Percentiles rank a stretch among this genome's conserved stretches.
Evolutionary conservation across 2,797 vertebrate genomes (phyloP).

Genomic region (Danio jaintianensis): DNA sequence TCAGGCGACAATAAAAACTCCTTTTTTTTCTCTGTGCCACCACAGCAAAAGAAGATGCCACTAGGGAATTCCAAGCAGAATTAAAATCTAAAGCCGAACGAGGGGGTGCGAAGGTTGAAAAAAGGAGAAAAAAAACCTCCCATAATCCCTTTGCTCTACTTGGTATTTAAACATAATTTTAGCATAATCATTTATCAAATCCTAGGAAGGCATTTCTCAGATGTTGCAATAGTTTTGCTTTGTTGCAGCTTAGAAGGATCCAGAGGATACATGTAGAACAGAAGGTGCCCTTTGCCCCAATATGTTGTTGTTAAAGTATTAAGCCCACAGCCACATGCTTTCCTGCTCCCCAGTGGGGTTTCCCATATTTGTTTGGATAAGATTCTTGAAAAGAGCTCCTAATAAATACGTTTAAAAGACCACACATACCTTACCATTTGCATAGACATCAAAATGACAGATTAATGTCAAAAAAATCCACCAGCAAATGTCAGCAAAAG

Average conservation of each 20-base stretch:
- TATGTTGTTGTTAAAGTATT: slow-evolving; percentile 31
- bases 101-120: slow-evolving; percentile 38
- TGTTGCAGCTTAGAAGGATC: slow-evolving; percentile 10
- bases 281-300: slow-evolving; percentile 17
- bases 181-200: slow-evolving; percentile 61
- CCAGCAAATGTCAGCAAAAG: slow-evolving; percentile 54
- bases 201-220: slow-evolving; percentile 34
- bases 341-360: slow-evolving; percentile 6
- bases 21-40: slow-evolving; percentile 15
- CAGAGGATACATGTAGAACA: slow-evolving; percentile 14
- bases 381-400: slow-evolving; percentile 78
- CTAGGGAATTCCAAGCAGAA: slow-evolving; percentile 66
- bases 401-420: slow-evolving; percentile 74
- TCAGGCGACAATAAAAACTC: slow-evolving; percentile 40
- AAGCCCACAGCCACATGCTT: slow-evolving; percentile 23
- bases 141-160: slow-evolving; percentile 61
- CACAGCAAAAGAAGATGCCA: slow-evolving; percentile 53
- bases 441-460: slow-evolving; percentile 70
- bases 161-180: slow-evolving; percentile 65
- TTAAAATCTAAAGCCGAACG: slow-evolving; percentile 52
- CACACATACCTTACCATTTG: slow-evolving; percentile 43
- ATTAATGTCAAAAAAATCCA: slow-evolving; percentile 75
- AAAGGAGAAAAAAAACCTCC: slow-evolving; percentile 61
- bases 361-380: slow-evolving; percentile 69
- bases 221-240: slow-evolving; percentile 25